A percentile compares a stretch with the other conserved stretches of the same genome.
Evolutionary conservation across 2,888 invertebrate species (phyloP).

Genomic region (Melanchra persicariae): DNA sequence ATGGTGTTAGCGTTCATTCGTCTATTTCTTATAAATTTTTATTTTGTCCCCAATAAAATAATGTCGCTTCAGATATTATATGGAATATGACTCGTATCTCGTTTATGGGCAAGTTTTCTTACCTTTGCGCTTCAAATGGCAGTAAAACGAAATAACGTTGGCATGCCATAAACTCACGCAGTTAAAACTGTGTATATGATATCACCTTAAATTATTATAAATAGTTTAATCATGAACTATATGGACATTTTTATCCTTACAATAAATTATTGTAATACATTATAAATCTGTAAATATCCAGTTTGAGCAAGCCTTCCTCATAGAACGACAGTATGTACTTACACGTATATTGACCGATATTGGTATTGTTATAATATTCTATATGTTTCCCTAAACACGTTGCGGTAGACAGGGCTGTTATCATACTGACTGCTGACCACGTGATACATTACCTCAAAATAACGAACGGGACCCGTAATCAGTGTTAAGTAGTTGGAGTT

Average conservation of each 20-base stretch:
- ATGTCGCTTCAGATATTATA: constrained; percentile 20
- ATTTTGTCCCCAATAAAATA: constrained; percentile 22
- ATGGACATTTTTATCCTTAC: constrained; percentile 17
- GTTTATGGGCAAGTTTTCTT: constrained; percentile 47
- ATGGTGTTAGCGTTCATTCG: constrained; percentile 20
- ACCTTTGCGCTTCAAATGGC: constrained; percentile 33
- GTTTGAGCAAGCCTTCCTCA: too few relatives aligned
- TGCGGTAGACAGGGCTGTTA: neutral
- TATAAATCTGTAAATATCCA: constrained; percentile 23
- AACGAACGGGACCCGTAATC: neutral
- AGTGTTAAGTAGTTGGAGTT: neutral
- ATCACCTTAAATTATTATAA: constrained; percentile 9
- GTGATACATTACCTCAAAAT: constrained; percentile 1
- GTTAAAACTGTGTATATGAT: constrained; percentile 7
- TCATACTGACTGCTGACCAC: neutral
- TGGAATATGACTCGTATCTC: constrained; percentile 26
- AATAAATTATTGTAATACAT: neutral
- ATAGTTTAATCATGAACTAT: constrained; percentile 4
- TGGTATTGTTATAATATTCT: constrained; percentile 8
- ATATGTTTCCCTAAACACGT: constrained; percentile 20
- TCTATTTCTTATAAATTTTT: constrained; percentile 6
- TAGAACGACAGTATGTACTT: too few relatives aligned
- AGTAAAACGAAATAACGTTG: constrained; percentile 28
- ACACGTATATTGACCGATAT: too few relatives aligned
- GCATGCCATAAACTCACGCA: constrained; percentile 14